Conservation (phyloP, 2,113 vertebrate genomes). For the Puntigrus tetrazona region DNA sequence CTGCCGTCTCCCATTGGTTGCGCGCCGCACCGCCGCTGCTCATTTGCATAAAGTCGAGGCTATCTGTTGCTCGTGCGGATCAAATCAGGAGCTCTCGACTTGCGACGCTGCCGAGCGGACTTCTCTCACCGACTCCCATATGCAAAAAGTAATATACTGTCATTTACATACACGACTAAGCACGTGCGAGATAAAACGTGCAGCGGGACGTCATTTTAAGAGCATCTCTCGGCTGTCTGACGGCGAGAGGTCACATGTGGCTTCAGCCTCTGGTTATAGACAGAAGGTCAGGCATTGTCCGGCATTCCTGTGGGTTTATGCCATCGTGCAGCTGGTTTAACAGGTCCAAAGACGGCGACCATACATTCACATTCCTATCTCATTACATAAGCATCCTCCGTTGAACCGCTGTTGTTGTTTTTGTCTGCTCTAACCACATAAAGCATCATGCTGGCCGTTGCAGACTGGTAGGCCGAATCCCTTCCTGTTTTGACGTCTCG, state of each 20-base stretch:
- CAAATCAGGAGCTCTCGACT: neutral
- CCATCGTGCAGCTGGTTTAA: slow-evolving; percentile 33
- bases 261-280: slow-evolving; percentile 16
- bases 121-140: neutral
- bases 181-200: slow-evolving; percentile 16
- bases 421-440: neutral
- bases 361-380: slow-evolving; percentile 37
- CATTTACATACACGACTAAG: neutral
- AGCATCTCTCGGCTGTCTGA: neutral
- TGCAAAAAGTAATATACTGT: neutral
- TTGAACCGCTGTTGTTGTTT: slow-evolving; percentile 16
- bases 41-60: neutral
- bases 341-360: neutral
- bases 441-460: neutral
- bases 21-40: neutral
- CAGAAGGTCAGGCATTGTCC: slow-evolving; percentile 25
- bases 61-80: neutral
- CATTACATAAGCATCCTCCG: slow-evolving; percentile 25
- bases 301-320: slow-evolving; percentile 29
- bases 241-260: neutral
- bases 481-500: slow-evolving; percentile 16
- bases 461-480: neutral
- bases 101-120: too few relatives aligned
- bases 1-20: neutral
- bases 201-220: neutral